Percentiles rank a stretch among this genome's conserved stretches.
Conservation (phyloP, 1,140 invertebrate genomes). For the Apis mellifera region Amel_HAv3.1 CM009933.2:6210501-6211000, state of each 20-base stretch:
- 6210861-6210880: neutral
- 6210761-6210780: slow-evolving; percentile 85
- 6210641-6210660: slow-evolving; percentile 77
- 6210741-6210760: slow-evolving; percentile 81
- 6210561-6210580: slow-evolving; percentile 27
- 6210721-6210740: slow-evolving; percentile 78
- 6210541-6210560: neutral
- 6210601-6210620: slow-evolving; percentile 84
- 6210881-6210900: neutral
- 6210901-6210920: neutral
- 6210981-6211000: too few species aligned
- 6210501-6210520: neutral
- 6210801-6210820: slow-evolving; percentile 84
- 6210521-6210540: neutral
- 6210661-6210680: slow-evolving; percentile 79
- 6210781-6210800: slow-evolving; percentile 86
- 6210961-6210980: too few species aligned
- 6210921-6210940: neutral
- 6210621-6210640: slow-evolving; percentile 76
- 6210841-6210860: slow-evolving; percentile 84
- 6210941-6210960: neutral
- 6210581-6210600: slow-evolving; percentile 82
- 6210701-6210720: slow-evolving; percentile 79
- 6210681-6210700: slow-evolving; percentile 81
- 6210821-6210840: slow-evolving; percentile 83